Evolutionary conservation across 1,140 invertebrate species (phyloP), one percentile per base, ranked within the genome.

Genomic region (Phortica variegata): DNA sequence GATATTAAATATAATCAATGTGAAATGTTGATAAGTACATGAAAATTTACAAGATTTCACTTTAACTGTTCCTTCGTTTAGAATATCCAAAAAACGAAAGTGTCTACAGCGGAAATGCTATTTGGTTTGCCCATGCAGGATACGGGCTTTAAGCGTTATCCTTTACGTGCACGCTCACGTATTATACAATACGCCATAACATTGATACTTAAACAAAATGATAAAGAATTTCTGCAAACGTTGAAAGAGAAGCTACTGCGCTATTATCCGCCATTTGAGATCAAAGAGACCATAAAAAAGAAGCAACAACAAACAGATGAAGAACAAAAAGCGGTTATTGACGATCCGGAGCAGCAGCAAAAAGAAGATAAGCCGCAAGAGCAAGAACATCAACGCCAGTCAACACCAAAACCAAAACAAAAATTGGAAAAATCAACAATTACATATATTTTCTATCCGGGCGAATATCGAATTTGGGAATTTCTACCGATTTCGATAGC

Each of bases 121-220:
- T 95, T 97, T 79, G 95, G 94, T 12, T 85, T 97, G 80, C 89
- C 87, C 42, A 83, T 95, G 61, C 85, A 88, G 62, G 90, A 95
- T 70, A 91, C 91, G 1, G 94, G 93, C 5, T 83, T 97, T 43
- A 93, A 93, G 70, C 78, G 88, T 41, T 91, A 93, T 77, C 91
- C 91, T 3, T 77, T 93, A 19, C 80, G 90, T 12, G 85, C 87
- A 37, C 79, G 90, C 9, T 88, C 91, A 52, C 80, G 93, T 54
- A 85, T 93, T 6, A 80, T 98, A 15, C 90, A 92, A 62, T 97
- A 89, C 77, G 90, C 93, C 21, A 80, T 97, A 19, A 97, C 94
- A 8, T 79, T 97, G 61, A 87, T 93, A 60, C 81, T 95, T 18
- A 86, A 88, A 61, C 82, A 88, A 41, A 88, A 90, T 63, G 85